These are phyloP conservation scores for Falco punctatus DNA, from an alignment of 2,113 vertebrate species.

Conservation along the genomic window DNA sequence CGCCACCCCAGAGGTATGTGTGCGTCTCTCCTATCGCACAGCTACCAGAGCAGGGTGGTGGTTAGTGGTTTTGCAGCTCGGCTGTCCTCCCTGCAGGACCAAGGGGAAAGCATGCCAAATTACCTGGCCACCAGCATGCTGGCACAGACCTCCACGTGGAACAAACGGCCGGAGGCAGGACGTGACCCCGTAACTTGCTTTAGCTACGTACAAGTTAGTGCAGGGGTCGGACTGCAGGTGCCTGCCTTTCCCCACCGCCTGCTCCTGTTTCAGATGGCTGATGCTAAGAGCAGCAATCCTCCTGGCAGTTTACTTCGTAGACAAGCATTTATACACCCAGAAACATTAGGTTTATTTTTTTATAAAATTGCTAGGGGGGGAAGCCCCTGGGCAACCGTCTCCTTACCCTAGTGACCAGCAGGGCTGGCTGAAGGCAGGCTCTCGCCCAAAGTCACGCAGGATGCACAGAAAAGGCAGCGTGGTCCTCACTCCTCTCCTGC, in stretches of 20 bases:
- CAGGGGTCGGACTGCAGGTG: background rate
- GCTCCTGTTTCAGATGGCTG: background rate
- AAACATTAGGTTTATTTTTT: background rate
- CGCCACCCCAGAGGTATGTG: rapidly evolving
- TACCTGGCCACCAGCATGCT: rapidly evolving
- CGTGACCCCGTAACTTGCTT: rapidly evolving
- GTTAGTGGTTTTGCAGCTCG: background rate
- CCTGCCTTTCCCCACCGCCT: background rate
- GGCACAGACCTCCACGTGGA: rapidly evolving
- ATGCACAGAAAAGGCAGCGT: background rate
- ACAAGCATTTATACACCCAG: background rate
- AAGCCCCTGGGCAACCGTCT: background rate
- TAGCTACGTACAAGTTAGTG: background rate
- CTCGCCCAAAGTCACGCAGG: background rate
- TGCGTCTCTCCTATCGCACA: background rate
- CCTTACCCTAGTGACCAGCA: background rate
- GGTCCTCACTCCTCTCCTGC: background rate
- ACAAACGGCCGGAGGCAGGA: rapidly evolving
- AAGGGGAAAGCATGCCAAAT: background rate
- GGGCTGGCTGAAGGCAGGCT: background rate
- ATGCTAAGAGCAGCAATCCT: background rate
- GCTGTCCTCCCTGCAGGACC: background rate
- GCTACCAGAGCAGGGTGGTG: background rate
- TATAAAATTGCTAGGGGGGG: rapidly evolving
- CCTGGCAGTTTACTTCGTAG: background rate